Evolutionary conservation across 2,113 vertebrate genomes (phyloP), one percentile per base, ranked within the genome.

Genomic region (Eudyptes chrysolophus): DNA sequence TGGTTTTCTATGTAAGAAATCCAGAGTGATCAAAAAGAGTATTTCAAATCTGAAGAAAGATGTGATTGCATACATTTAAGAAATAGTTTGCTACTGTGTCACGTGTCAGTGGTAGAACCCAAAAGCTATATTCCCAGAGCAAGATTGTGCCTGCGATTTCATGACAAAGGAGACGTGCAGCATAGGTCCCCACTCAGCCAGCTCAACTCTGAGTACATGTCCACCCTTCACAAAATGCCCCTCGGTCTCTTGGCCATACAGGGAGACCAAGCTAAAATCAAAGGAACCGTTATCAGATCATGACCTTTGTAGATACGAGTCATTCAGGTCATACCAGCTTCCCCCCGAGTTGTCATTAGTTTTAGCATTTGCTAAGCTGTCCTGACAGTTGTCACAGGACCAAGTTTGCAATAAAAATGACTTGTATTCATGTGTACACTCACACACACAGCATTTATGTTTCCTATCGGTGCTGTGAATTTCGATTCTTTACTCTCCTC

Each of bases 201-300:
- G 34, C 26, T 62, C 51, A 46, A 29, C 5, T 32, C 25, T 2
- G 3, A 38, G 40, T 4, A 40, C 25, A 7, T 9, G 30, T 34
- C 48, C 40, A 70, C 15, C n/a, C 34, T 30, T 85, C 48, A 25
- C 61, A 64, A 71, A 40, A 40, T 5, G 36, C 15, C 26, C 16
- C 40, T 82, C 0, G 0, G 20, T 48, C 7, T 70, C 52, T 25
- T 34, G 52, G 9, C 24, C 18, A 11, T 18, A 46, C 7, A 4
- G 2, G 20, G 34, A 77, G 20, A 62, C 4, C 19, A 46, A 42
- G 18, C 14, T 58, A 69, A 55, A 70, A 57, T 27, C 22, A 61
- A 78, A 60, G 44, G 40, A 70, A 29, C 24, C 8, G 1, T 16
- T 4, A 29, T n/a, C 65, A 80, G 9, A 51, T 7, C 15, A 40